Evolutionary conservation across 2,113 vertebrate genomes (phyloP).

Genomic region (Tetrax tetrax): DNA sequence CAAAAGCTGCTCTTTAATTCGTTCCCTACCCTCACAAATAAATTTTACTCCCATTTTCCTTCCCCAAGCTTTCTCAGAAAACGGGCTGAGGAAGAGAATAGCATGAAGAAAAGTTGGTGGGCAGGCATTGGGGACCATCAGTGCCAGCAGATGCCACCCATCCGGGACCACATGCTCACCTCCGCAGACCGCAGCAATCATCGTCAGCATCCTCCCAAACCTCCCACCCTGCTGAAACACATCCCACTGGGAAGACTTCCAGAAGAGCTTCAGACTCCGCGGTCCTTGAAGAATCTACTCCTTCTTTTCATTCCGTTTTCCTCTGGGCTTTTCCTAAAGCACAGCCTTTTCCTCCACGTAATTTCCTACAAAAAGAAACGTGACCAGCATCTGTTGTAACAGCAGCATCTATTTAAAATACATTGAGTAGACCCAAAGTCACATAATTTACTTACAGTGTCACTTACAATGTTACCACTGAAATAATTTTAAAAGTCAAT

Average conservation of each 20-base stretch:
- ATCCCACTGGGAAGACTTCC: neutral
- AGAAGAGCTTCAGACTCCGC: neutral
- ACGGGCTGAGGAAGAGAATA: slow-evolving; percentile 30
- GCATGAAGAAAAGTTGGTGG: neutral
- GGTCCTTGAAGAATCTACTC: neutral
- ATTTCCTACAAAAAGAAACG: neutral
- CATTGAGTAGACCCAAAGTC: neutral
- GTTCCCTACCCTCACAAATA: neutral
- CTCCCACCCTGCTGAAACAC: rapidly evolving
- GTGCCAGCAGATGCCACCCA: neutral
- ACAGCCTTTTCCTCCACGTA: neutral
- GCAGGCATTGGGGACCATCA: slow-evolving; percentile 9
- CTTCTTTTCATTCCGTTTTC: neutral
- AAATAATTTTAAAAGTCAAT: neutral
- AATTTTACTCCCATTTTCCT: neutral
- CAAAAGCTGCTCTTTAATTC: neutral
- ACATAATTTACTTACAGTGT: neutral
- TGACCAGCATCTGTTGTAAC: rapidly evolving
- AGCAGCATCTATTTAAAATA: neutral
- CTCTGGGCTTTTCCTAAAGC: neutral
- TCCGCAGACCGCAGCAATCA: slow-evolving; percentile 36
- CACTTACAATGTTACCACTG: neutral
- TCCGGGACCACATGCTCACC: slow-evolving; percentile 43
- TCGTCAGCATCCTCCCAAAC: slow-evolving; percentile 6
- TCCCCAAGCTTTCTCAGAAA: slow-evolving; percentile 20